Percentiles rank a stretch among this genome's conserved stretches.
Evolutionary conservation across 2,888 invertebrate genomes (phyloP).

Genomic region (Drosophila mayaguana): DNA sequence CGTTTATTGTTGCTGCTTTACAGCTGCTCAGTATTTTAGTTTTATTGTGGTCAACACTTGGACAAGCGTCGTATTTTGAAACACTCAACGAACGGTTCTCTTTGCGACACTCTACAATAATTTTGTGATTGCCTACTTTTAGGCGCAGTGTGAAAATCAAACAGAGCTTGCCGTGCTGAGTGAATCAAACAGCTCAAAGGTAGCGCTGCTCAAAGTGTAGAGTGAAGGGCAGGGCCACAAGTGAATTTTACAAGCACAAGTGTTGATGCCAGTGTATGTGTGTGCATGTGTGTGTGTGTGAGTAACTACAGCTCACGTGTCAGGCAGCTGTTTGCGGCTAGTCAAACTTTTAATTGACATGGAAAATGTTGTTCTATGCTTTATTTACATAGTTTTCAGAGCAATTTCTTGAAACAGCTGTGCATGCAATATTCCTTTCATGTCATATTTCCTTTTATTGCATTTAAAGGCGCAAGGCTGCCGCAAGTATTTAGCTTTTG

Average conservation of each 20-base stretch:
- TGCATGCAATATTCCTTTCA: constrained; percentile 2
- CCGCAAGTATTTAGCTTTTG: constrained; percentile 46
- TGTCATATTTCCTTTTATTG: constrained; percentile 11
- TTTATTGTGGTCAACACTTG: constrained; percentile 27
- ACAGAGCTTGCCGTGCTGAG: constrained; percentile 9
- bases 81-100: not conserved
- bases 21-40: constrained; percentile 38
- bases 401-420: constrained; percentile 2
- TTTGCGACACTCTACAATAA: not conserved
- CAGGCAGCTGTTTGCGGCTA: constrained; percentile 38
- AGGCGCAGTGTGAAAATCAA: constrained; percentile 11
- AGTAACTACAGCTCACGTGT: constrained; percentile 39
- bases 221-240: constrained; percentile 8
- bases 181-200: constrained; percentile 2
- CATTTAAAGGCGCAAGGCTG: constrained; percentile 41
- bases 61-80: constrained; percentile 8
- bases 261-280: not conserved
- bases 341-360: constrained; percentile 25
- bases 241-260: not conserved
- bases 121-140: constrained; percentile 39
- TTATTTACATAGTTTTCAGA: not conserved
- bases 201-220: constrained; percentile 1
- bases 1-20: constrained; percentile 43
- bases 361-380: not conserved
- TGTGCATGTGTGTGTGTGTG: constrained; percentile 3